A percentile compares a stretch with the other conserved stretches of the same genome.
Conservation (phyloP, 2,113 vertebrate genomes). For the Agapornis roseicollis region DNA sequence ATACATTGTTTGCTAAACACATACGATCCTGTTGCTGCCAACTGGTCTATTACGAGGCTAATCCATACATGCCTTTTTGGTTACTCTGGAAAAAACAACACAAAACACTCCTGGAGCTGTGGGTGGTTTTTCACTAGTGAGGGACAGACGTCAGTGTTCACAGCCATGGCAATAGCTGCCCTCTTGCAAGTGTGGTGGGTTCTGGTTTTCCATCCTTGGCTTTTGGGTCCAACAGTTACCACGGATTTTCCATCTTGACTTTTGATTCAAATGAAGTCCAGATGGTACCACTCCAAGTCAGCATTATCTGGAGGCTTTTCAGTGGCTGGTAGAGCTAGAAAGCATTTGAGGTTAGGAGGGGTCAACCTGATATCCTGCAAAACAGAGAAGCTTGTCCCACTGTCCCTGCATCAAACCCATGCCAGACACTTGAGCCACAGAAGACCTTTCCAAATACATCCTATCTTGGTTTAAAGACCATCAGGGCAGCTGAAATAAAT, state of each 20-base stretch:
- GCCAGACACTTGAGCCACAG: not conserved
- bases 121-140: conserved; percentile 33
- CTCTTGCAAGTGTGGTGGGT: not conserved
- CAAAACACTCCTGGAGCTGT: not conserved
- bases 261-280: conserved; percentile 22
- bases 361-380: not conserved
- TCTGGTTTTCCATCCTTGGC: not conserved
- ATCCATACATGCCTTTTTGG: conserved; percentile 37
- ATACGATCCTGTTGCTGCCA: conserved; percentile 63
- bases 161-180: not conserved
- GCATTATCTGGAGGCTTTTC: not conserved
- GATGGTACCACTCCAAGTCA: not conserved
- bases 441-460: not conserved
- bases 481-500: not conserved
- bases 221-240: not conserved
- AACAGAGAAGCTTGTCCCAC: not conserved
- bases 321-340: not conserved
- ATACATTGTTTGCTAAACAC: conserved; percentile 65
- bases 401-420: not conserved
- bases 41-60: conserved; percentile 49
- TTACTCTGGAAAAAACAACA: conserved; percentile 14
- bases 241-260: not conserved
- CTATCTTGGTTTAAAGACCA: not conserved
- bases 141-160: not conserved
- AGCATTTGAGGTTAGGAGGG: not conserved